Evolutionary conservation across 2,113 vertebrate species (phyloP).

Genomic region (Oenanthe melanoleuca): DNA sequence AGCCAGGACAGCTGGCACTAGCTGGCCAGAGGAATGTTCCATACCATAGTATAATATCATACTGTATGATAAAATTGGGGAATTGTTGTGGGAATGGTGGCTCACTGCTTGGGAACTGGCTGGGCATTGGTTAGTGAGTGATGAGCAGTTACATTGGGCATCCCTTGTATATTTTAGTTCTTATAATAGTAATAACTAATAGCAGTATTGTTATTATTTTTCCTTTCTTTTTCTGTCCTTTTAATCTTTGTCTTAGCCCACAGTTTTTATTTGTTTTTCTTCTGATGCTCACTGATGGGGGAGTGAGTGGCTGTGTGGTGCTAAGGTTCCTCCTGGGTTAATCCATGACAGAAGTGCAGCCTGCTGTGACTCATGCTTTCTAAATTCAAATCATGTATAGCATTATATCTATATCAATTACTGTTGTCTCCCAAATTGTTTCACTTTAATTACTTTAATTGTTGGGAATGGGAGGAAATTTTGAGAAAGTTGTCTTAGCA

Average conservation of each 20-base stretch:
- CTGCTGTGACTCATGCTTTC: background rate
- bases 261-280: background rate
- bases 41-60: background rate
- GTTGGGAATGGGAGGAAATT: background rate
- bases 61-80: background rate
- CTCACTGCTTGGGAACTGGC: accelerated
- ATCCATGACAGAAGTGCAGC: background rate
- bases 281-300: background rate
- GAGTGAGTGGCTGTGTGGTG: background rate
- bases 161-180: background rate
- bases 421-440: background rate
- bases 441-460: background rate
- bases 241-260: background rate
- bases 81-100: background rate
- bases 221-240: background rate
- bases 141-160: background rate
- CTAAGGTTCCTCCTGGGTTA: background rate
- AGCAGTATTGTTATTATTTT: background rate
- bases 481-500: background rate
- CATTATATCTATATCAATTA: background rate
- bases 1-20: background rate
- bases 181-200: background rate
- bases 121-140: background rate
- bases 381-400: background rate
- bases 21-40: background rate